Evolutionary conservation across 2,888 invertebrate species (phyloP), one percentile per base, ranked within the genome.

Genomic region (Cantharis flavilabris): DNA sequence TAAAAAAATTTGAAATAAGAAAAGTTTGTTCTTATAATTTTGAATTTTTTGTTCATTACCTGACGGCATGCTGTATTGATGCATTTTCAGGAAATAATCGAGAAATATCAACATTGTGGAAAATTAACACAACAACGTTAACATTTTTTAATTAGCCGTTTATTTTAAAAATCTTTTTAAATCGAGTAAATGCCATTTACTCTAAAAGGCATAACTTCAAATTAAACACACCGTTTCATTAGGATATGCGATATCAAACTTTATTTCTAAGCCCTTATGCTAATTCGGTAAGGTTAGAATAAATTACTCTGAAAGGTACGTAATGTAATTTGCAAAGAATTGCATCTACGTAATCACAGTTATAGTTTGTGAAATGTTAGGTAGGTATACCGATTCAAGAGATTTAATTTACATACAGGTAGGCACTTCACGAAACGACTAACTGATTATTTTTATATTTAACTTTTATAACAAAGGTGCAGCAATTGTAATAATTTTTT

Each of bases 241-340:
- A 49, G 49, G 70, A 75, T 63, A n/a, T 11, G 18, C 49, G 33
- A n/a, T 30, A 77, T 77, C 77, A 77, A 75, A 77, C 71, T 65
- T 77, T 33, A 71, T 72, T 77, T 72, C 74, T 64, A 26, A 13
- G 64, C 75, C 73, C 73, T 65, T 28, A 70, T 76, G 72, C 70
- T 73, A 72, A 76, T 76, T 70, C 65, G 63, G 13, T 33, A 49
- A 74, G 62, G 33, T 23, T 23, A 23, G 65, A 23, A 67, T 67
- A 67, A 23, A 67, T 67, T 67, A 67, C n/a, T 23, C 13, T 67
- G 20, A 67, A 67, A 67, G 20, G 49, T 49, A n/a, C n/a, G 65
- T 67, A 20, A 67, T 67, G 13, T 23, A 23, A 67, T 67, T 67
- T 67, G 26, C 10, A 67, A 67, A 23, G 65, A n/a, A 67, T 67